phyloP scores from a whole-genome alignment of 1,140 invertebrate species.

The Atopsyche davidsoni region DNA sequence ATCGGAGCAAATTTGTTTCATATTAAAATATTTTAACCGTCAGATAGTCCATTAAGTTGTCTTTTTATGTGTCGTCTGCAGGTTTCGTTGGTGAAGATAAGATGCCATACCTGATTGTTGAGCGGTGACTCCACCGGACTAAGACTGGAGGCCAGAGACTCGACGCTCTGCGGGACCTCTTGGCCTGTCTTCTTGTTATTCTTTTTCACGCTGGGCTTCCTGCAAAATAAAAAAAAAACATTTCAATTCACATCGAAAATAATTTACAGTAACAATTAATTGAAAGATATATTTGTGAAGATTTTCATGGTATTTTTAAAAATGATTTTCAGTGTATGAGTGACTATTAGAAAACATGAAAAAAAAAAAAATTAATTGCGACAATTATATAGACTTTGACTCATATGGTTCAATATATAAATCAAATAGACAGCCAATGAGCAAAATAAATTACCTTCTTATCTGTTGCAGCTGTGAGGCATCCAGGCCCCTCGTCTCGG shows the following conservation, averaged over 20 bases:
- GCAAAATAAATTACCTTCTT: slow-evolving; percentile 31
- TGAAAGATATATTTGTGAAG: neutral
- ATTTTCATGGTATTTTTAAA: neutral
- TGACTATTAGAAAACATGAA: neutral
- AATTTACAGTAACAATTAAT: neutral
- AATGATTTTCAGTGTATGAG: neutral
- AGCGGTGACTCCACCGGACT: slow-evolving; percentile 60
- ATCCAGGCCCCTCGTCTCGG: slow-evolving; percentile 31
- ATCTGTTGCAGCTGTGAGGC: slow-evolving; percentile 39
- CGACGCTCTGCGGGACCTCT: slow-evolving; percentile 62
- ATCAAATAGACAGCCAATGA: neutral
- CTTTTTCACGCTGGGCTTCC: slow-evolving; percentile 77
- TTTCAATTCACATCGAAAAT: neutral
- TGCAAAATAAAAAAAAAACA: slow-evolving; percentile 27
- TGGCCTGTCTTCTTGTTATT: slow-evolving; percentile 47
- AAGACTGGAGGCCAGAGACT: slow-evolving; percentile 52
- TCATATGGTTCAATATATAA: neutral
- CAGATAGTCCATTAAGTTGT: too few species aligned
- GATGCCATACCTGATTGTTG: too few species aligned
- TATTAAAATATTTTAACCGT: too few species aligned
- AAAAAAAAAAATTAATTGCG: neutral
- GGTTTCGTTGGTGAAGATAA: too few species aligned
- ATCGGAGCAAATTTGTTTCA: too few species aligned
- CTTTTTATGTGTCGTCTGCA: too few species aligned
- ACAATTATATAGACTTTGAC: neutral